Conservation (phyloP, 2,797 vertebrate genomes). For the Eospalax fontanierii region DNA sequence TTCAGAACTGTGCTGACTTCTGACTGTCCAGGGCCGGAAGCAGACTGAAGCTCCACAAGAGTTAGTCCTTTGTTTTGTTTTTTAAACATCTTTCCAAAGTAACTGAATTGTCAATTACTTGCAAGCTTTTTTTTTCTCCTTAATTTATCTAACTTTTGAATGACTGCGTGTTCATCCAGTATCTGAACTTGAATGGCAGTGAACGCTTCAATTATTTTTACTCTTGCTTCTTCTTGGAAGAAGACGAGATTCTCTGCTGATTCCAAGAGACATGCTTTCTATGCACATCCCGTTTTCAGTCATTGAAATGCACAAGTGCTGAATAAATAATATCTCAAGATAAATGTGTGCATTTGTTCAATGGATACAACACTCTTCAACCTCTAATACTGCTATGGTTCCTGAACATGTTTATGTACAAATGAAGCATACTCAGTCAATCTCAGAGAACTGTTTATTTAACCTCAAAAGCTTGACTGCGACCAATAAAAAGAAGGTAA, state of each 20-base stretch:
- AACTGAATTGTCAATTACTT: slow-evolving; percentile 61
- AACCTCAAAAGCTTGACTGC: slow-evolving; percentile 75
- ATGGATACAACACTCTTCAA: slow-evolving; percentile 60
- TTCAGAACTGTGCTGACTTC: slow-evolving; percentile 3
- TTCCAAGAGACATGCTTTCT: slow-evolving; percentile 67
- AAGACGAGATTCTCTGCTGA: slow-evolving; percentile 58
- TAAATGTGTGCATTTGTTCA: slow-evolving; percentile 62
- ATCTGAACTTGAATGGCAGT: slow-evolving; percentile 74
- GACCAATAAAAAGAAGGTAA: slow-evolving; percentile 77
- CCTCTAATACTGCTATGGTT: slow-evolving; percentile 4
- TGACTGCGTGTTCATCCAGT: slow-evolving; percentile 73
- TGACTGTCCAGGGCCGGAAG: slow-evolving; percentile 1
- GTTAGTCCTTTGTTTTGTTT: slow-evolving; percentile 8
- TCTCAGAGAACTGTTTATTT: slow-evolving; percentile 76
- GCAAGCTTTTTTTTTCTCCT: not conserved
- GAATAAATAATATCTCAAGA: slow-evolving; percentile 78
- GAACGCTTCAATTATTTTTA: slow-evolving; percentile 76
- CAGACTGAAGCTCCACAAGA: not conserved
- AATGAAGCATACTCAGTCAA: slow-evolving; percentile 58
- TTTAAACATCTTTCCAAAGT: slow-evolving; percentile 33
- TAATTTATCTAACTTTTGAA: slow-evolving; percentile 72
- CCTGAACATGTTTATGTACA: slow-evolving; percentile 65
- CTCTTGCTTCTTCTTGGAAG: slow-evolving; percentile 44
- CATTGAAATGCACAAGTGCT: slow-evolving; percentile 71
- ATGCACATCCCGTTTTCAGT: slow-evolving; percentile 67